Evolutionary conservation across 1,140 invertebrate species (phyloP).

Genomic region (Lepidurus arcticus): DNA sequence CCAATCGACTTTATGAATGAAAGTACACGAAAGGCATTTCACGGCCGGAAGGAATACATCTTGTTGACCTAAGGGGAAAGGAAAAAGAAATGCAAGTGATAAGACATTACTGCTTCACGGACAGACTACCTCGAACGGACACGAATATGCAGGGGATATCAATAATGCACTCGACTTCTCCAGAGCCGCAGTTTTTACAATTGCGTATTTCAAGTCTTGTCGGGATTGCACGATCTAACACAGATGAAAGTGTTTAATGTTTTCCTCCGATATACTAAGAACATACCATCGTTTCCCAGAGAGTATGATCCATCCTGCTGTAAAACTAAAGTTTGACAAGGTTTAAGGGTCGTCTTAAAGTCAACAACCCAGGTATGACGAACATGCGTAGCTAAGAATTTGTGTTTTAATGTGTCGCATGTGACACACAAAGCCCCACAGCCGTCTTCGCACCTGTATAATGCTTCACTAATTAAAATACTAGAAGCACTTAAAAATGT

Average conservation of each 20-base stretch:
- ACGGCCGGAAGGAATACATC: background rate
- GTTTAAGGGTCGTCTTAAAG: too few relatives aligned
- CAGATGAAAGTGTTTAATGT: background rate
- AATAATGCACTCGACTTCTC: background rate
- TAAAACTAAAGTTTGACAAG: background rate
- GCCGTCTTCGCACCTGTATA: background rate
- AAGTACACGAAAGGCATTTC: background rate
- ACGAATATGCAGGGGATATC: background rate
- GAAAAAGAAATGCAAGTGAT: background rate
- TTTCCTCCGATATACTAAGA: background rate
- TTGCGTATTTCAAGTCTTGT: background rate
- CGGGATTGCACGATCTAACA: background rate
- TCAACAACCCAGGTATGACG: background rate
- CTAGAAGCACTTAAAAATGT: background rate
- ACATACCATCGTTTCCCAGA: background rate
- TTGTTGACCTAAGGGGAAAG: background rate
- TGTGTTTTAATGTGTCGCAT: background rate
- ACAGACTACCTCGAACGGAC: background rate
- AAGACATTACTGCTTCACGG: background rate
- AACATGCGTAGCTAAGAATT: background rate
- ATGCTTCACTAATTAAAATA: background rate
- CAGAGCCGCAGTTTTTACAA: background rate
- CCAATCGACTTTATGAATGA: background rate
- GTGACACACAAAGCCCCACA: background rate
- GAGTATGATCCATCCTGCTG: background rate